Evolutionary conservation across 2,888 invertebrate species (phyloP).

Genomic region (Andrena bicolor): DNA sequence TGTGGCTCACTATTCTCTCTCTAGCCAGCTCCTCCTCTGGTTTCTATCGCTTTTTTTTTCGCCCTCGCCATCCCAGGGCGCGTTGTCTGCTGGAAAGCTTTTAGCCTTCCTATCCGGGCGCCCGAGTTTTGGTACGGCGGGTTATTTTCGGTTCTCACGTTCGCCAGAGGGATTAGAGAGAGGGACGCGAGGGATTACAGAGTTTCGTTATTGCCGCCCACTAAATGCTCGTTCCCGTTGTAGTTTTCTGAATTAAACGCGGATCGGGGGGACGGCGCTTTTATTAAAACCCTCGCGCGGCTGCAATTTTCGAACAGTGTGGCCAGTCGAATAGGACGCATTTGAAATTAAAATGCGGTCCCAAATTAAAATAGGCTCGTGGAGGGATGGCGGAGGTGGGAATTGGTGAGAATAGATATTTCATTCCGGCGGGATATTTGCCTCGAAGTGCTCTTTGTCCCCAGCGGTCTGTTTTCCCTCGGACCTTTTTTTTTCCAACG

Average conservation of each 20-base stretch:
- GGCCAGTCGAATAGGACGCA: constrained; percentile 14
- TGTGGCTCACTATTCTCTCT: neutral
- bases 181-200: constrained; percentile 62
- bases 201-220: constrained; percentile 64
- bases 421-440: constrained; percentile 45
- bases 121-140: constrained; percentile 31
- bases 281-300: constrained; percentile 55
- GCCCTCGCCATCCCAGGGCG: neutral
- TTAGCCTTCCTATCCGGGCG: constrained; percentile 48
- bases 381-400: neutral
- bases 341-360: constrained; percentile 62
- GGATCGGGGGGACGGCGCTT: constrained; percentile 26
- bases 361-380: constrained; percentile 42
- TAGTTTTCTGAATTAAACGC: constrained; percentile 55
- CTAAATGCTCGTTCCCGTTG: constrained; percentile 57
- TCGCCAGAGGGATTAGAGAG: constrained; percentile 57
- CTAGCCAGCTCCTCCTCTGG: neutral
- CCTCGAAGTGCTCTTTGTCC: constrained; percentile 21
- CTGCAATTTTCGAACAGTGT: constrained; percentile 47
- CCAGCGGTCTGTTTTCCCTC: constrained; percentile 20
- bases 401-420: constrained; percentile 26
- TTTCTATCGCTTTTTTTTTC: neutral
- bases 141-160: constrained; percentile 68
- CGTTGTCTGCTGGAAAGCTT: constrained; percentile 40
- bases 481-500: neutral